Evolutionary conservation across 2,888 invertebrate genomes (phyloP).

Genomic region (Papilio elwesi): DNA sequence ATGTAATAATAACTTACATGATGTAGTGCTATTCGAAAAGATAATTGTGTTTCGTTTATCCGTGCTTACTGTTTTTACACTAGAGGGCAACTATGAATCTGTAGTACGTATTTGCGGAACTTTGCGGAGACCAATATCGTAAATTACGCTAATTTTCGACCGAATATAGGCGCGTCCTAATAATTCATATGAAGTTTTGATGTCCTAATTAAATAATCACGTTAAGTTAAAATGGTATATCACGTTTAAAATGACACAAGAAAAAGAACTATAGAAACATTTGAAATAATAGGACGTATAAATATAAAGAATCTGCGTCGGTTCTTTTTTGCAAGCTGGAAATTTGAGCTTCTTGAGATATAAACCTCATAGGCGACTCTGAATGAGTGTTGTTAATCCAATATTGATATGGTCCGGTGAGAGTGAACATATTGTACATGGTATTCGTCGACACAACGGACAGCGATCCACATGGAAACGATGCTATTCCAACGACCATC

Average conservation of each 20-base stretch:
- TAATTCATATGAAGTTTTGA: conserved; percentile 25
- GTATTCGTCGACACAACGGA: conserved; percentile 44
- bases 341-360: conserved; percentile 35
- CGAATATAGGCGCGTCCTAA: conserved; percentile 55
- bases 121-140: conserved; percentile 25
- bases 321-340: conserved; percentile 19
- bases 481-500: conserved; percentile 61
- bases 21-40: neutral
- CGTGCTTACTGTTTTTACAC: neutral
- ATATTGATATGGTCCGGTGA: conserved; percentile 61
- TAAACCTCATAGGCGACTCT: conserved; percentile 27
- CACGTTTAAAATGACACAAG: conserved; percentile 40
- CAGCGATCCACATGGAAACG: conserved; percentile 56
- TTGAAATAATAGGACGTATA: conserved; percentile 52
- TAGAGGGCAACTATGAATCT: neutral
- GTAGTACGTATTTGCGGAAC: conserved; percentile 9
- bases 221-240: conserved; percentile 42
- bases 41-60: neutral
- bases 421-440: conserved; percentile 67
- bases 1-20: neutral
- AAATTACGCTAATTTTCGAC: conserved; percentile 59
- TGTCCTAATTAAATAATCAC: conserved; percentile 43
- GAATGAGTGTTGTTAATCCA: conserved; percentile 62
- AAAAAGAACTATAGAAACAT: conserved; percentile 45
- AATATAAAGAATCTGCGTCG: conserved; percentile 40